phyloP scores from a whole-genome alignment of 2,113 vertebrate genomes.

The Crypturellus undulatus region DNA sequence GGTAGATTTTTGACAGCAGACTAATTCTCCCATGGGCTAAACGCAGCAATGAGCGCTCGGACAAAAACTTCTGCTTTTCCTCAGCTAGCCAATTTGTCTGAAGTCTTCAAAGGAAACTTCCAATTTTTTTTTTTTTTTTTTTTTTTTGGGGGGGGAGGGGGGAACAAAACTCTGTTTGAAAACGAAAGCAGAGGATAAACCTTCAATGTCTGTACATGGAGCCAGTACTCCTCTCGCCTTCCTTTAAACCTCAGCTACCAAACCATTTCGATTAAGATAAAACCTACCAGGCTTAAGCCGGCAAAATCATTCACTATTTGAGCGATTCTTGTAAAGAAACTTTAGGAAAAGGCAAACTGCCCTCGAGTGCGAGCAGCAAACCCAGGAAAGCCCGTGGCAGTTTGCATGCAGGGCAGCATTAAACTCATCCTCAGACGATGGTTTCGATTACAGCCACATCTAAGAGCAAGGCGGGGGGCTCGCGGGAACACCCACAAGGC shows the following conservation, averaged over 20 bases:
- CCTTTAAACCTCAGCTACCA: slow-evolving; percentile 8
- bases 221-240: background rate
- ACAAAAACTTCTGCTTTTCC: slow-evolving; percentile 73
- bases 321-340: background rate
- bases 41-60: slow-evolving; percentile 68
- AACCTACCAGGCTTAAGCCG: background rate
- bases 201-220: background rate
- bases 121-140: background rate
- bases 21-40: slow-evolving; percentile 70
- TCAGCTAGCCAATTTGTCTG: slow-evolving; percentile 59
- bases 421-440: background rate
- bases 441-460: background rate
- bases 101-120: slow-evolving; percentile 62
- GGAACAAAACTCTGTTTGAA: slow-evolving; percentile 35
- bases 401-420: background rate
- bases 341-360: background rate
- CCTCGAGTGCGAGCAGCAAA: background rate
- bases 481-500: too few relatives aligned
- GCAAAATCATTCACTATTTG: background rate
- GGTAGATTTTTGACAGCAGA: slow-evolving; percentile 61
- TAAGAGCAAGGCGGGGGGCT: background rate
- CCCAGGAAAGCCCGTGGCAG: background rate
- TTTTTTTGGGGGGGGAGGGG: too few relatives aligned
- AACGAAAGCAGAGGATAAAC: background rate
- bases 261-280: slow-evolving; percentile 12